phyloP scores from a whole-genome alignment of 2,113 vertebrate species.

The Labeo catla region DNA sequence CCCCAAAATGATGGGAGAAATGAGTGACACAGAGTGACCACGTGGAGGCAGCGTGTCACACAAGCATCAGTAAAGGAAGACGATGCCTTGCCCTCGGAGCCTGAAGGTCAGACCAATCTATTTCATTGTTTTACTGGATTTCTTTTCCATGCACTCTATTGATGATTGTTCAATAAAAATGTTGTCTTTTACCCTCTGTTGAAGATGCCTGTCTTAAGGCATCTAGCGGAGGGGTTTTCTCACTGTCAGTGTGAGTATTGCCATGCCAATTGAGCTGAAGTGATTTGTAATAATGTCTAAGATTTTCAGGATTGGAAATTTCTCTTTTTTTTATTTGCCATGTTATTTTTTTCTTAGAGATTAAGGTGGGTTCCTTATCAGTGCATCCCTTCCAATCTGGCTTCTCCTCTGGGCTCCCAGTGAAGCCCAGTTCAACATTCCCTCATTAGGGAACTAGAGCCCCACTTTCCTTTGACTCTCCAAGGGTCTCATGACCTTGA shows the following conservation, averaged over 20 bases:
- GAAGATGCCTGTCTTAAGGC: slow-evolving; percentile 62
- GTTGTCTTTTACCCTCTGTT: slow-evolving; percentile 57
- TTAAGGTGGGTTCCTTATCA: slow-evolving; percentile 78
- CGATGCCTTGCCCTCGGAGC: slow-evolving; percentile 90
- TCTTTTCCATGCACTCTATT: slow-evolving; percentile 83
- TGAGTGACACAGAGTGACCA: slow-evolving; percentile 72
- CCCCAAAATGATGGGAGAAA: slow-evolving; percentile 69
- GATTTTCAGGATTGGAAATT: slow-evolving; percentile 57
- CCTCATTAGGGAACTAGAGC: slow-evolving; percentile 62
- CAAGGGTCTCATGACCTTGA: slow-evolving; percentile 66
- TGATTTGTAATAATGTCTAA: slow-evolving; percentile 24
- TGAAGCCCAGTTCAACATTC: slow-evolving; percentile 66
- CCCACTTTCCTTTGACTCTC: slow-evolving; percentile 60
- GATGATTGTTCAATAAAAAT: slow-evolving; percentile 58
- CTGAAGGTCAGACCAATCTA: slow-evolving; percentile 99
- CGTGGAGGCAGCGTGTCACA: slow-evolving; percentile 79
- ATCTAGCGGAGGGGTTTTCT: slow-evolving; percentile 59
- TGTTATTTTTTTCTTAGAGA: slow-evolving; percentile 66
- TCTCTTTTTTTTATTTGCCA: slow-evolving; percentile 54
- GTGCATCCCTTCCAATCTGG: slow-evolving; percentile 70
- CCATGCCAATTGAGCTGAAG: slow-evolving; percentile 42
- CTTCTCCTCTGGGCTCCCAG: slow-evolving; percentile 65
- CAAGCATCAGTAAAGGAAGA: slow-evolving; percentile 85
- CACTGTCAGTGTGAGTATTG: slow-evolving; percentile 63
- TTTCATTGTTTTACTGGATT: slow-evolving; percentile 87